Conservation (phyloP, 2,888 invertebrate species). For the Cheilosia variabilis region DNA sequence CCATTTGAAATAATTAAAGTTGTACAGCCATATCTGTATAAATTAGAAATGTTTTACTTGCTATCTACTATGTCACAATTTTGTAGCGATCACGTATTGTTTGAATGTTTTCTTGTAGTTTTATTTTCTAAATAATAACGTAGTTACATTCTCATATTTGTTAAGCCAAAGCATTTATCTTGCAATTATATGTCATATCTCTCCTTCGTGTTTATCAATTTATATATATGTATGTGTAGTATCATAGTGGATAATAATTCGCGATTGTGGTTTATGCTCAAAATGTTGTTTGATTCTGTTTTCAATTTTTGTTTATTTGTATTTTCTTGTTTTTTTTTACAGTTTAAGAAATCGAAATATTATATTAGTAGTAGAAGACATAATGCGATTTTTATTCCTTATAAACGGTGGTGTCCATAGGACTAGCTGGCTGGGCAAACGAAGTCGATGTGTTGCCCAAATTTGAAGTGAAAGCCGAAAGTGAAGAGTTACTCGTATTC, state of each 20-base stretch:
- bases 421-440: slow-evolving; percentile 88
- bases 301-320: slow-evolving; percentile 9
- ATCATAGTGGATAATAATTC: slow-evolving; percentile 65
- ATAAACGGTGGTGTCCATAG: slow-evolving; percentile 89
- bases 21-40: slow-evolving; percentile 74
- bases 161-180: slow-evolving; percentile 69
- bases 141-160: slow-evolving; percentile 51
- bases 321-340: slow-evolving; percentile 19
- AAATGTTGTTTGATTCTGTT: slow-evolving; percentile 25
- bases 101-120: slow-evolving; percentile 52
- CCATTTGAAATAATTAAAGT: slow-evolving; percentile 58
- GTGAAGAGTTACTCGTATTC: slow-evolving; percentile 81
- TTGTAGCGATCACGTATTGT: slow-evolving; percentile 74
- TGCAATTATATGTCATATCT: slow-evolving; percentile 35
- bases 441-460: slow-evolving; percentile 80
- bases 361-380: slow-evolving; percentile 65
- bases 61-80: slow-evolving; percentile 76
- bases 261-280: slow-evolving; percentile 65
- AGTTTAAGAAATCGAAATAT: slow-evolving; percentile 67
- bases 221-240: slow-evolving; percentile 54
- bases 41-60: slow-evolving; percentile 75
- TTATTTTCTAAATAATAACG: slow-evolving; percentile 64
- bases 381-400: slow-evolving; percentile 84
- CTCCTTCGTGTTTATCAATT: slow-evolving; percentile 47
- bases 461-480: slow-evolving; percentile 82